Conservation (phyloP, 1,140 invertebrate species). For the Lordiphosa clarofinis region DNA sequence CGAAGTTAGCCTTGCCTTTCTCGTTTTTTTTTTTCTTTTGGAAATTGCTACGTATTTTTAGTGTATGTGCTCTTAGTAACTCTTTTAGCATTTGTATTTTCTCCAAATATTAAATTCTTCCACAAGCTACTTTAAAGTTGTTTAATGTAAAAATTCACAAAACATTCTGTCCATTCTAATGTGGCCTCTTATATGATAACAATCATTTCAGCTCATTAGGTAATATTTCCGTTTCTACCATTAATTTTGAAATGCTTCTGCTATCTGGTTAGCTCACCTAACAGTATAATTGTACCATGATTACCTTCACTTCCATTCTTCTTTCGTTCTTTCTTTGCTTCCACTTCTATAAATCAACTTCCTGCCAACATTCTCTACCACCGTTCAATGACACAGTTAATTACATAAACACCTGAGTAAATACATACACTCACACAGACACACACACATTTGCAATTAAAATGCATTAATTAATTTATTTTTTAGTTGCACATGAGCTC, state of each 20-base stretch:
- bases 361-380: conserved; percentile 42
- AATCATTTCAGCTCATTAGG: background rate
- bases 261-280: conserved; percentile 5
- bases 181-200: conserved; percentile 8
- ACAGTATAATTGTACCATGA: conserved; percentile 13
- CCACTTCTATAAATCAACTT: conserved; percentile 34
- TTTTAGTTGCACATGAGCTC: conserved; percentile 41
- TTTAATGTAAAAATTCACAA: too few relatives aligned
- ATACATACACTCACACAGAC: conserved; percentile 17
- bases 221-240: conserved; percentile 4
- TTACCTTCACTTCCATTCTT: background rate
- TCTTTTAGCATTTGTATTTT: too few relatives aligned
- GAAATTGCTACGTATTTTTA: too few relatives aligned
- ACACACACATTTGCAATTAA: conserved; percentile 46
- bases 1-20: too few relatives aligned
- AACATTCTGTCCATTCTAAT: too few relatives aligned
- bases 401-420: conserved; percentile 47
- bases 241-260: too few relatives aligned
- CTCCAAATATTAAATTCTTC: too few relatives aligned
- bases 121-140: too few relatives aligned
- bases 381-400: conserved; percentile 73
- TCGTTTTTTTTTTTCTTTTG: too few relatives aligned
- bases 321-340: conserved; percentile 11
- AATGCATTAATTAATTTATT: conserved; percentile 58
- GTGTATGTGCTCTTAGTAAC: too few relatives aligned